Conservation (phyloP, 2,797 vertebrate species). For the Cossypha polioptera region DNA sequence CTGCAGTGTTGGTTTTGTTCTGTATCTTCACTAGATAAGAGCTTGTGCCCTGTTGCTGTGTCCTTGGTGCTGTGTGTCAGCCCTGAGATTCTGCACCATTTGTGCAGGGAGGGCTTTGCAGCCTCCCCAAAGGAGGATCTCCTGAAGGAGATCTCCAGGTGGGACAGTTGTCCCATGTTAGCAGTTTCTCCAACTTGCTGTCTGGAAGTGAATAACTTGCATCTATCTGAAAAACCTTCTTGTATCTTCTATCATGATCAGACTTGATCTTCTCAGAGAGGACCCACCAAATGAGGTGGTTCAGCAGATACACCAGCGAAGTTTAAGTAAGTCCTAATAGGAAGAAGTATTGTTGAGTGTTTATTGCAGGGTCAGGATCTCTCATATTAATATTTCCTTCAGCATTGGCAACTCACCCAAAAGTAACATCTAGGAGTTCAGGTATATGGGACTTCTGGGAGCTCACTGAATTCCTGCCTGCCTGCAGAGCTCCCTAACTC, state of each 20-base stretch:
- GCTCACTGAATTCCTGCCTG: constrained; percentile 1
- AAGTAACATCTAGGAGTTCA: constrained; percentile 27
- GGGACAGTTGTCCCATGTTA: background rate
- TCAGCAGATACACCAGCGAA: background rate
- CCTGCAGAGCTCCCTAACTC: background rate
- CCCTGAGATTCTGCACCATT: background rate
- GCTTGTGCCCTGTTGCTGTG: background rate
- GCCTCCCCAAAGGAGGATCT: background rate
- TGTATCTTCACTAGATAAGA: constrained; percentile 9
- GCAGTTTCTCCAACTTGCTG: background rate
- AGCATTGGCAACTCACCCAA: constrained; percentile 17
- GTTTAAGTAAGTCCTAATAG: background rate
- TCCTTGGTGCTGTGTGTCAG: background rate
- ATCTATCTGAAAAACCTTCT: background rate
- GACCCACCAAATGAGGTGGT: background rate
- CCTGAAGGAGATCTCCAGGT: background rate
- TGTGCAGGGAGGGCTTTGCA: background rate
- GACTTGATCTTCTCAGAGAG: background rate
- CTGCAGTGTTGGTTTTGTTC: background rate
- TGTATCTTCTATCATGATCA: background rate
- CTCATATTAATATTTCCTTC: constrained; percentile 4
- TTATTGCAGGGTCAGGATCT: constrained; percentile 48
- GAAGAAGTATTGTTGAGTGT: constrained; percentile 37
- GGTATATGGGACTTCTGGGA: constrained; percentile 14
- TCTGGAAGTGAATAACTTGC: background rate